phyloP scores from a whole-genome alignment of 2,113 vertebrate genomes.

The Mus pahari region DNA sequence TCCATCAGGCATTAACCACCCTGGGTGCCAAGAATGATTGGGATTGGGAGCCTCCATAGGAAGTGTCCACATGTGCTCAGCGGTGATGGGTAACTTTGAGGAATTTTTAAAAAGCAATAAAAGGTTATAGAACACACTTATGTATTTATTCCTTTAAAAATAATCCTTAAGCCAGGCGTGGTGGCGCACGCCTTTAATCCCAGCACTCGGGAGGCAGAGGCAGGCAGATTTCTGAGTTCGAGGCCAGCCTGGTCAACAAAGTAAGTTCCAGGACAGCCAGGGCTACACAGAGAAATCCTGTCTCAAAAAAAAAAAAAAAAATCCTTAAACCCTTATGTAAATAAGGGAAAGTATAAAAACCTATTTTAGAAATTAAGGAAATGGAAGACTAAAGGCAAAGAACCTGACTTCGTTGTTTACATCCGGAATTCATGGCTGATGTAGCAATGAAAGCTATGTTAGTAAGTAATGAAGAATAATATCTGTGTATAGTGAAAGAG shows the following conservation, averaged over 20 bases:
- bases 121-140: conserved; percentile 2
- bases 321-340: background rate
- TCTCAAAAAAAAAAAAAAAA: too few species aligned
- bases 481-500: background rate
- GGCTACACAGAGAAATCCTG: too few species aligned
- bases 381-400: background rate
- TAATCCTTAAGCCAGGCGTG: background rate
- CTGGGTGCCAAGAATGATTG: background rate
- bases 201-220: too few species aligned
- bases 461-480: background rate
- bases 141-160: background rate
- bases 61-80: background rate
- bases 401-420: background rate
- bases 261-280: too few species aligned
- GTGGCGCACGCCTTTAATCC: too few species aligned
- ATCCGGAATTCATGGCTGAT: background rate
- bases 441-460: background rate
- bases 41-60: background rate
- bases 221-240: too few species aligned
- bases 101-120: background rate
- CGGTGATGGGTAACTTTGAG: background rate
- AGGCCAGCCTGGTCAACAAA: too few species aligned
- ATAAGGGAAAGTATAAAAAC: conserved; percentile 24
- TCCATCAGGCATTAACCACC: background rate
- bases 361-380: background rate